Percentiles rank a stretch among this genome's conserved stretches.
phyloP scores from a whole-genome alignment of 1,140 invertebrate species.

The Sitobion miscanthi region DNA sequence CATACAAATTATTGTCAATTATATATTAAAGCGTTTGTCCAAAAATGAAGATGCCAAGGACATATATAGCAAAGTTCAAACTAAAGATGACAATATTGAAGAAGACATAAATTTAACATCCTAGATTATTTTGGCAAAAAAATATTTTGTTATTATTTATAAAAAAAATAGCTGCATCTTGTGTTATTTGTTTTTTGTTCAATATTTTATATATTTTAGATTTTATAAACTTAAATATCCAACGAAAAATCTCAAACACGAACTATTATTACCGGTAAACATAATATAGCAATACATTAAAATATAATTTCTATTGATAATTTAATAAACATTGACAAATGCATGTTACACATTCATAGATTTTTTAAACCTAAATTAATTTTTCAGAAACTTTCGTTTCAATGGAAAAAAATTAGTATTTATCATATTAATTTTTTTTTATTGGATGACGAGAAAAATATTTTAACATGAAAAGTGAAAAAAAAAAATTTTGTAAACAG shows the following conservation, averaged over 20 bases:
- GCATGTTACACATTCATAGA: no score
- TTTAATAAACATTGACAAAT: not conserved
- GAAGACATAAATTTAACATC: not conserved
- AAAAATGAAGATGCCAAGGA: constrained; percentile 12
- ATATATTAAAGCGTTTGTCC: not conserved
- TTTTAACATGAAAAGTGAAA: no score
- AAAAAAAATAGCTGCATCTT: not conserved
- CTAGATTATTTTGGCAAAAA: not conserved
- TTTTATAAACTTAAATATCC: not conserved
- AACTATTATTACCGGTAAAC: not conserved
- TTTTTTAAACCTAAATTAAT: not conserved
- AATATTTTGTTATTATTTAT: not conserved
- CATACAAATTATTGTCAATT: not conserved
- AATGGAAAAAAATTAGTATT: no score
- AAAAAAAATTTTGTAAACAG: no score
- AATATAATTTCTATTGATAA: not conserved
- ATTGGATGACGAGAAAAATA: no score
- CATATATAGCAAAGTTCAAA: not conserved
- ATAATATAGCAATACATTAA: not conserved
- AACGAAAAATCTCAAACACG: not conserved
- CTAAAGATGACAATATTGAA: not conserved
- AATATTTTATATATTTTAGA: not conserved
- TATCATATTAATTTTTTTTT: no score
- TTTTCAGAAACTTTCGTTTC: no score
- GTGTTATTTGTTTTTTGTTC: not conserved